A percentile compares a stretch with the other conserved stretches of the same genome.
Evolutionary conservation across 2,797 vertebrate genomes (phyloP).

Genomic region (Cetoscarus ocellatus): DNA sequence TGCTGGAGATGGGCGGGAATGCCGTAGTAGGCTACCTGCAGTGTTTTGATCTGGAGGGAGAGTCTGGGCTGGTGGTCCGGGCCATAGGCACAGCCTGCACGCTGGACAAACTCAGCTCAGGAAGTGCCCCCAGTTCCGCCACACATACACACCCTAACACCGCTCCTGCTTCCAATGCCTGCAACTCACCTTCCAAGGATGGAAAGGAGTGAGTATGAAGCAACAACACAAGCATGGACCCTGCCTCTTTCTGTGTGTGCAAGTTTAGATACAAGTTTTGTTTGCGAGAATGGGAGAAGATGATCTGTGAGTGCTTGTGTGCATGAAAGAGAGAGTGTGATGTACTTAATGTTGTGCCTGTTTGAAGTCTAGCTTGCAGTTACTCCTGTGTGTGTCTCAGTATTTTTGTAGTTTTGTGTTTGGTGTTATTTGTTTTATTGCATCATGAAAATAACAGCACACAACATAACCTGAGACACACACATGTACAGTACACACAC

Average conservation of each 20-base stretch:
- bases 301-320: slow-evolving; percentile 11
- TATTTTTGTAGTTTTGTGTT: slow-evolving; percentile 52
- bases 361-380: slow-evolving; percentile 19
- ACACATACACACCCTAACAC: slow-evolving; percentile 75
- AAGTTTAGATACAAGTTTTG: slow-evolving; percentile 36
- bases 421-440: slow-evolving; percentile 42
- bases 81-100: slow-evolving; percentile 99
- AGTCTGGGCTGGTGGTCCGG: slow-evolving; percentile 96
- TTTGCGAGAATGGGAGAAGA: slow-evolving; percentile 53
- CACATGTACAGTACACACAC: slow-evolving; percentile 70
- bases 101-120: slow-evolving; percentile 94
- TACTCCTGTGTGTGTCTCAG: slow-evolving; percentile 78
- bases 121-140: slow-evolving; percentile 79
- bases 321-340: slow-evolving; percentile 61
- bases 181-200: slow-evolving; percentile 97
- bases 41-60: slow-evolving; percentile 98
- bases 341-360: slow-evolving; percentile 28
- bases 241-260: slow-evolving; percentile 36
- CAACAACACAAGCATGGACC: slow-evolving; percentile 64
- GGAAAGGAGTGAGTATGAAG: slow-evolving; percentile 97
- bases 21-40: slow-evolving; percentile 98
- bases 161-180: slow-evolving; percentile 84
- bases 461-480: slow-evolving; percentile 78
- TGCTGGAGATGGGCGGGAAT: slow-evolving; percentile 98
- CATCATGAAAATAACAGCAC: slow-evolving; percentile 62